Evolutionary conservation across 37 sponge, comb jelly and placozoan genomes (phyloP), one percentile per base, ranked within the genome.

Genomic region (Theonella swinhoei): DNA sequence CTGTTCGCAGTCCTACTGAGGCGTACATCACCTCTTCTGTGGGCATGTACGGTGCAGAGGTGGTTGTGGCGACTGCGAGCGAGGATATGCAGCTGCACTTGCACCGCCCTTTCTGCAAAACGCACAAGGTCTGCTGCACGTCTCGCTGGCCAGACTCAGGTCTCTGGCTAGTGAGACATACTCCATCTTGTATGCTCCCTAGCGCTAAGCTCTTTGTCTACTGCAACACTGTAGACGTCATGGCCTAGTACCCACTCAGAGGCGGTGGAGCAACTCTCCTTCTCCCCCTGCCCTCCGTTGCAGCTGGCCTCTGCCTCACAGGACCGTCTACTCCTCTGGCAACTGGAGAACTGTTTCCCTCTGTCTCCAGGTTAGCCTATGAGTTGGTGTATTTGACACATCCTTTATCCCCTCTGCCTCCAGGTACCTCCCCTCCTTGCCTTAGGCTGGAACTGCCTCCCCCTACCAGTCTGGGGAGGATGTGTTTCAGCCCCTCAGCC

Each of bases 291-390:
- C 33, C n/a, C 59, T 58, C 31, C 66, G 8, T 14, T 60, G 22
- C 68, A 70, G n/a, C 84, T 94, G 37, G 86, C 87, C 43, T 85
- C 88, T 37, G 88, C 85, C 2, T 87, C 94, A 37, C 70, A 73
- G 1, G 83, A 83, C 70, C 62, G 62, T 14, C 25, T 87, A 1
- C 28, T 93, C 35, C 75, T 94, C 19, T 94, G 94, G 94, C 66
- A 90, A 32, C 72, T 90, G 37, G 70, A 81, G 28, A 4, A 26
- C 4, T 34, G 72, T 33, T 47, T n/a, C 42, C 64, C 35, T 47
- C 54, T 47, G 54, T 47, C 54, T 47, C 54, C 24, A 5, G 33
- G 43, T 47, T 7, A 47, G 54, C 54, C 54, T 17, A 14, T 7
- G 54, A 47, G 54, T 17, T 7, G 54, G 54, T n/a, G n/a, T n/a